Conservation (phyloP, 2,113 vertebrate genomes). For the Ailurus styani region DNA sequence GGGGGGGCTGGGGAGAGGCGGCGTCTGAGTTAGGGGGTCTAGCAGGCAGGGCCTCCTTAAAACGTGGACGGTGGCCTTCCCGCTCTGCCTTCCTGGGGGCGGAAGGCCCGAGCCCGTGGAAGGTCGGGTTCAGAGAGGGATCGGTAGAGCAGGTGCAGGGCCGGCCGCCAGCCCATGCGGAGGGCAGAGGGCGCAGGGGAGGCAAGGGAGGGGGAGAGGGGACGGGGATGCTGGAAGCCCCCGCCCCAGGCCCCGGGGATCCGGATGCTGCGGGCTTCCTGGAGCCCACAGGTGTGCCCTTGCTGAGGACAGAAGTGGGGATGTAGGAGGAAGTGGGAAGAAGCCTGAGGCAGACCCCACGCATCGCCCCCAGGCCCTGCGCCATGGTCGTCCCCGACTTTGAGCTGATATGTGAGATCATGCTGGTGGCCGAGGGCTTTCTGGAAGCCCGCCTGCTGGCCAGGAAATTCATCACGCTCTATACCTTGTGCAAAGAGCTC, state of each 20-base stretch:
- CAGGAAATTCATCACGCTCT: conserved; percentile 84
- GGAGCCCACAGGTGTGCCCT: neutral
- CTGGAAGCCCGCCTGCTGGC: conserved; percentile 82
- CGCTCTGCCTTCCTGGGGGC: fast-evolving
- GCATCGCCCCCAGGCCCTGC: conserved; percentile 74
- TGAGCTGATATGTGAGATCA: conserved; percentile 85
- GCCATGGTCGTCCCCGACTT: conserved; percentile 86
- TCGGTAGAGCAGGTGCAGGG: fast-evolving
- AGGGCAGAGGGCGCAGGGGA: fast-evolving
- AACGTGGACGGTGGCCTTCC: fast-evolving
- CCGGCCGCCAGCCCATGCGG: fast-evolving
- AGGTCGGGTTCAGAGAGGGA: neutral
- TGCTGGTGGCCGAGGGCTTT: conserved; percentile 86
- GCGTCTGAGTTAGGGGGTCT: fast-evolving
- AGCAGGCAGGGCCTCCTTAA: fast-evolving
- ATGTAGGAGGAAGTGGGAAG: fast-evolving
- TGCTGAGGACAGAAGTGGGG: neutral
- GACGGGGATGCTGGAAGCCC: neutral
- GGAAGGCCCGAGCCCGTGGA: neutral
- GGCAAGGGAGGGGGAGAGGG: fast-evolving
- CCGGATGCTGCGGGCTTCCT: neutral
- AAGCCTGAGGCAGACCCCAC: fast-evolving
- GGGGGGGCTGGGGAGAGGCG: fast-evolving
- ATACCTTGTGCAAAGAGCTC: conserved; percentile 83
- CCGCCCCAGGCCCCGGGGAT: fast-evolving